phyloP scores from a whole-genome alignment of 2,888 invertebrate species.

The Lasiommata megera region DNA sequence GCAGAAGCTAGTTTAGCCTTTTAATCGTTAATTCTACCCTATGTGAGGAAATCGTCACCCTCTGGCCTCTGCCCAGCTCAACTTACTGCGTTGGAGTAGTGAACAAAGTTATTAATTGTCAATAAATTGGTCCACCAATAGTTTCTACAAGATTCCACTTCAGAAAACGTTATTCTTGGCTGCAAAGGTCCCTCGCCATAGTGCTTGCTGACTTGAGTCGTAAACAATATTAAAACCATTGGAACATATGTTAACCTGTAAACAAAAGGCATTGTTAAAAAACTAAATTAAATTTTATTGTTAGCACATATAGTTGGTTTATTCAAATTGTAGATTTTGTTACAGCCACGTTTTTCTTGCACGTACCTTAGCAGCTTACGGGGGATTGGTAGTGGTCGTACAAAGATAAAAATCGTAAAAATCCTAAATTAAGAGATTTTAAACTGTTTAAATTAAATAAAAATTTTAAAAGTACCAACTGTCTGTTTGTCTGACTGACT shows the following conservation, averaged over 20 bases:
- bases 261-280: not conserved
- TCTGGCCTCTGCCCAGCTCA: not conserved
- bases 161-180: not conserved
- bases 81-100: not conserved
- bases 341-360: too few relatives aligned
- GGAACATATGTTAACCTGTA: not conserved
- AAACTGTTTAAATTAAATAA: too few relatives aligned
- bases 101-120: not conserved
- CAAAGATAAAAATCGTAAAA: not conserved
- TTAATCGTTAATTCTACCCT: too few relatives aligned
- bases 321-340: too few relatives aligned
- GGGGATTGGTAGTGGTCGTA: not conserved
- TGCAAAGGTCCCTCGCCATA: not conserved
- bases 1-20: too few relatives aligned
- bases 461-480: too few relatives aligned
- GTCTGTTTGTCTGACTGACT: too few relatives aligned
- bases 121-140: conserved; percentile 5
- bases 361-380: too few relatives aligned
- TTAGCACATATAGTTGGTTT: too few relatives aligned
- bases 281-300: too few relatives aligned
- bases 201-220: not conserved
- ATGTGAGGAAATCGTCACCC: too few relatives aligned
- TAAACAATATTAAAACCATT: not conserved
- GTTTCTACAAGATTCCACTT: not conserved
- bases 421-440: too few relatives aligned